Conservation (phyloP, 2,113 vertebrate species). For the Abramis brama region DNA sequence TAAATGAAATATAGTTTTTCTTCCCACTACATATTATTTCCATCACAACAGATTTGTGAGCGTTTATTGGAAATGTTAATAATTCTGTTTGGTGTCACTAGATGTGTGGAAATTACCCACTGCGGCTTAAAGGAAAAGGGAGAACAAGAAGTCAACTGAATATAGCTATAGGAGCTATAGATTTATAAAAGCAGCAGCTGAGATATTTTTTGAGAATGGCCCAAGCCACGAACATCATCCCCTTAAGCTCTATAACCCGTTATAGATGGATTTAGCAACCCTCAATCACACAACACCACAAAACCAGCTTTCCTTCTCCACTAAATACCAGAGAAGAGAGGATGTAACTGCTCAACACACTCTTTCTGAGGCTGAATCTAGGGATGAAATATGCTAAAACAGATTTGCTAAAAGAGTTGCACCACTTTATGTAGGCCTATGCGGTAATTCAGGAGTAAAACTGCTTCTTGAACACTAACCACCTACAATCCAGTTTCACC, state of each 20-base stretch:
- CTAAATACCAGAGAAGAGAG: not conserved
- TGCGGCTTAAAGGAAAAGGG: not conserved
- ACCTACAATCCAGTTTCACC: not conserved
- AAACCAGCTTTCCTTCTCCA: not conserved
- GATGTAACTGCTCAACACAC: not conserved
- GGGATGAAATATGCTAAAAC: not conserved
- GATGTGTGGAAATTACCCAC: not conserved
- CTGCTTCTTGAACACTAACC: not conserved
- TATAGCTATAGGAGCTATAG: not conserved
- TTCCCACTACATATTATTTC: too few species aligned
- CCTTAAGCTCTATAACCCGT: slow-evolving; percentile 23
- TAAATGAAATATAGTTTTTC: too few species aligned
- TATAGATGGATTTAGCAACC: slow-evolving; percentile 23
- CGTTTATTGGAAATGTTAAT: not conserved
- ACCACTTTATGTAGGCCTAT: not conserved
- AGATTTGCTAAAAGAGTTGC: not conserved
- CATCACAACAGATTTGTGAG: too few species aligned
- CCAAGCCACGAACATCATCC: not conserved
- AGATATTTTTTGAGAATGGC: slow-evolving; percentile 7
- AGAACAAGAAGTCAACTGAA: not conserved
- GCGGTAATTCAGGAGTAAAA: not conserved
- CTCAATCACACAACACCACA: slow-evolving; percentile 4
- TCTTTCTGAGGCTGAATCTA: not conserved
- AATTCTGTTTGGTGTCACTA: not conserved
- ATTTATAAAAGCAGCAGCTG: slow-evolving; percentile 9